phyloP scores from a whole-genome alignment of 2,888 invertebrate species.

The Xanthia icteritia region DNA sequence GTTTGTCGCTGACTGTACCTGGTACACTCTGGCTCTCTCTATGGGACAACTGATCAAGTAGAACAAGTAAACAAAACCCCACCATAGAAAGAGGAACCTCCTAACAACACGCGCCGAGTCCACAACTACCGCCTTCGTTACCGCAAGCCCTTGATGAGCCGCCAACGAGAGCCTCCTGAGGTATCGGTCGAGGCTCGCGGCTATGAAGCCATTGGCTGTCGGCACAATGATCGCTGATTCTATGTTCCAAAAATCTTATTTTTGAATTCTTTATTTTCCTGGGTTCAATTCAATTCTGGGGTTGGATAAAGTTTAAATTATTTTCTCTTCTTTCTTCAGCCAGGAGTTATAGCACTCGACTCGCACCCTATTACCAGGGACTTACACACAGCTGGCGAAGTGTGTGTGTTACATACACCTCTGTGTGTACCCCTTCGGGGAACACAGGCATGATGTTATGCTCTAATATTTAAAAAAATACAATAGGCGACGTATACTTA shows the following conservation, averaged over 20 bases:
- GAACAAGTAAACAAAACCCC: neutral
- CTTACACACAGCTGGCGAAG: no score
- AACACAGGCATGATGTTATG: no score
- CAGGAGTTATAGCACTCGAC: neutral
- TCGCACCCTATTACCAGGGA: neutral
- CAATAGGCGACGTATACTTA: no score
- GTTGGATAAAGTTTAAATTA: no score
- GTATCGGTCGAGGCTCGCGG: no score
- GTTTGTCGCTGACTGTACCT: neutral
- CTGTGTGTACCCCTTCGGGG: no score
- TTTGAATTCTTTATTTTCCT: neutral
- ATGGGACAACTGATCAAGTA: neutral
- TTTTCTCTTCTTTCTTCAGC: neutral
- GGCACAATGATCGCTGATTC: neutral
- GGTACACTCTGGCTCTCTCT: no score
- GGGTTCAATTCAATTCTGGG: no score
- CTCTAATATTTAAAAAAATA: no score
- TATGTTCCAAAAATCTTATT: neutral
- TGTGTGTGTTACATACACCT: no score
- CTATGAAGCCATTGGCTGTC: neutral
- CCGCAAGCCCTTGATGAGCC: neutral
- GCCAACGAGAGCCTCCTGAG: neutral
- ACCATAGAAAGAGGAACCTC: neutral
- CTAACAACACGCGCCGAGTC: neutral
- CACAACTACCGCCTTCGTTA: neutral